Base-by-base conservation (phyloP, 2,113 vertebrate genomes). In the Tautogolabrus adspersus region DNA sequence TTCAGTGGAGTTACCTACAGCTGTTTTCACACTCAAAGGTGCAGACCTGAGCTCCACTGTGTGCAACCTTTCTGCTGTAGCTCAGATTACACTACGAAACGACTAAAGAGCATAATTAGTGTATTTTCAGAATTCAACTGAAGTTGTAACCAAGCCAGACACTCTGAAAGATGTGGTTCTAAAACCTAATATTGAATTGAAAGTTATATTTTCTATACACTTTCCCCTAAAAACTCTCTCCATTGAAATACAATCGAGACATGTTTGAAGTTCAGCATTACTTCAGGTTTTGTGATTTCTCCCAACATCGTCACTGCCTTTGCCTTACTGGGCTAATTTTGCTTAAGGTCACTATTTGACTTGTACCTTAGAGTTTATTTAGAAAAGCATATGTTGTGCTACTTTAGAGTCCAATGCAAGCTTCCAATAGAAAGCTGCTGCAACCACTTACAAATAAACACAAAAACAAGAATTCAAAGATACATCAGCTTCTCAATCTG, bases 401-500 rank as follows among this genome's bases (percentile, higher is more conserved):
- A 7, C 13, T 21, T 65, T 54, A 42, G 5, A 42, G 16, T 30
- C 38, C 22, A 21, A 30, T 44, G 56, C 38, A 26, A 19, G 18
- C 30, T 10, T 52, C 18, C 16, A 49, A 52, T n/a, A n/a, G 49
- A n/a, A n/a, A 52, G 13, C 19, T 52, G 3, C 9, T 49, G 47
- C 47, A 49, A 6, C 7, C 6, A n/a, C 3, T 52, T 1, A 6
- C 19, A n/a, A 10, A 52, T n/a, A 23, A 49, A 55, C 21, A 15
- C 47, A 10, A 5, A 62, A 56, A 22, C 1, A 37, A 16, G 46
- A 15, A 64, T 26, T 47, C 42, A 79, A 38, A 49, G 15, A 66
- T 61, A 22, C 34, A 60, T 37, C n/a, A 51, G 49, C 51, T 42
- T 66, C 37, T 65, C 63, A 57, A 26, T 69, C 46, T 47, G 55